Evolutionary conservation across 2,113 vertebrate genomes (phyloP).

Genomic region (Peromyscus californicus): DNA sequence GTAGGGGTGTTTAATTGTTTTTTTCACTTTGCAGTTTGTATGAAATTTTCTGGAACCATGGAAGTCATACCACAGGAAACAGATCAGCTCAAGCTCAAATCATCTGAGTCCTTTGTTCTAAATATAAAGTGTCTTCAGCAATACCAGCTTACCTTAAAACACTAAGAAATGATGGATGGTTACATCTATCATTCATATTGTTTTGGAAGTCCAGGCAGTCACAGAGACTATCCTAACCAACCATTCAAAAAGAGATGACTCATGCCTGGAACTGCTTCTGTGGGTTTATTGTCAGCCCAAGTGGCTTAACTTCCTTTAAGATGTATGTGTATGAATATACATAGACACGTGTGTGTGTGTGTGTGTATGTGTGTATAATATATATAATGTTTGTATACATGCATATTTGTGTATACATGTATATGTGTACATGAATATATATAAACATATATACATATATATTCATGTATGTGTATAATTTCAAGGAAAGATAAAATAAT

Average conservation of each 20-base stretch:
- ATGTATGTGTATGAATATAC: background rate
- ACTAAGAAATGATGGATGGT: background rate
- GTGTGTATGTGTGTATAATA: too few relatives aligned
- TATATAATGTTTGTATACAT: too few relatives aligned
- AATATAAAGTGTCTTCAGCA: background rate
- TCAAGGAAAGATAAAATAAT: background rate
- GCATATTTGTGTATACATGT: accelerated
- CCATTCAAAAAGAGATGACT: background rate
- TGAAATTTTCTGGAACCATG: background rate
- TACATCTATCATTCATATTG: background rate
- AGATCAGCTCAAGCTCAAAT: background rate
- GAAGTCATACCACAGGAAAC: background rate
- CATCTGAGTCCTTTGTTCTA: background rate
- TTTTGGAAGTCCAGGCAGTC: background rate
- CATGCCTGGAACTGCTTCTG: background rate
- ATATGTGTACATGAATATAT: background rate
- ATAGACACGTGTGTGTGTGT: too few relatives aligned
- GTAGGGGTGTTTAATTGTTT: background rate
- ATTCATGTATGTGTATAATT: background rate
- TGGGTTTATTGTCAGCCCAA: background rate
- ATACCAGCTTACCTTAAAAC: background rate
- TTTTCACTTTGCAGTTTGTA: background rate
- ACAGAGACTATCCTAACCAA: background rate
- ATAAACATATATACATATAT: background rate
- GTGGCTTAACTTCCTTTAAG: background rate